phyloP scores from a whole-genome alignment of 2,888 invertebrate genomes.

The Drosophila phalerata region DNA sequence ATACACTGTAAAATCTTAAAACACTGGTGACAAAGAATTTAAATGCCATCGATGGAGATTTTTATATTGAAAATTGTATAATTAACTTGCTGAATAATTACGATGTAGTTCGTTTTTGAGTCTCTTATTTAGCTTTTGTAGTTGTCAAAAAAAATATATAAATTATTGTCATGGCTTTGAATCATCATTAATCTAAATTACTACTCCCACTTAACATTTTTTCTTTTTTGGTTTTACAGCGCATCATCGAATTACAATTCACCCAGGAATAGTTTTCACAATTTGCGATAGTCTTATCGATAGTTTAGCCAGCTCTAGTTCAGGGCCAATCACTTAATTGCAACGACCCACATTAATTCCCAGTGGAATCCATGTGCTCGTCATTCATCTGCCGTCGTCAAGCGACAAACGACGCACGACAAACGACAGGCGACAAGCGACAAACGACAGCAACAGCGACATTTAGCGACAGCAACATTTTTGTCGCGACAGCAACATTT shows the following conservation, averaged over 20 bases:
- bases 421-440: slow-evolving; percentile 40
- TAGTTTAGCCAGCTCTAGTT: slow-evolving; percentile 15
- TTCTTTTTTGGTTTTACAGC: too few species aligned
- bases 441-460: slow-evolving; percentile 28
- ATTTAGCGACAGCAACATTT: slow-evolving; percentile 70
- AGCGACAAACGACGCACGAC: too few species aligned
- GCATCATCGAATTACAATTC: too few species aligned
- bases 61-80: neutral
- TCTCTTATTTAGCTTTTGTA: neutral
- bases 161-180: too few species aligned
- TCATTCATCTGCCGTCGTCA: slow-evolving; percentile 45
- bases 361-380: slow-evolving; percentile 44
- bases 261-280: neutral
- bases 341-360: slow-evolving; percentile 48
- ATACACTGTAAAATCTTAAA: neutral
- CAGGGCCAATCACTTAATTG: slow-evolving; percentile 55
- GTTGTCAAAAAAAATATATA: neutral
- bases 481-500: slow-evolving; percentile 68
- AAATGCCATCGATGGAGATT: too few species aligned
- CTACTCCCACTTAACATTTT: too few species aligned
- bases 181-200: too few species aligned
- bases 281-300: slow-evolving; percentile 1
- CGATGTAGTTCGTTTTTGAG: neutral
- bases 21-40: neutral
- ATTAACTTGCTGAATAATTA: neutral